Base-by-base conservation (phyloP, 2,888 invertebrate genomes). In the Furcula furcula region DNA sequence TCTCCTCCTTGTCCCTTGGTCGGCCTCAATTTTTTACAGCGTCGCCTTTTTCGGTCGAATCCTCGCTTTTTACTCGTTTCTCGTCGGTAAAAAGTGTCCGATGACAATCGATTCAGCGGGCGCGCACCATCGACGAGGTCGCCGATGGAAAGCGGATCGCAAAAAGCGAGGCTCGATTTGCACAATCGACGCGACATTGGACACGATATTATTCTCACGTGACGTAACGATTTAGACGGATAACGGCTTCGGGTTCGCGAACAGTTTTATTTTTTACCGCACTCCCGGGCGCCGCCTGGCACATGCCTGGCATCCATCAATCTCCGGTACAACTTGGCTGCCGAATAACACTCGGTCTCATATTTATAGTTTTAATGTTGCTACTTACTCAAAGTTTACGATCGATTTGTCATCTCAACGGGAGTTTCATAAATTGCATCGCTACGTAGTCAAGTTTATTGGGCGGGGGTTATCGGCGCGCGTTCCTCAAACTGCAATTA, bases 401-500 rank as follows among this genome's bases (percentile, higher is more conserved):
- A 47, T 37, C 51, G 40, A 59, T 59, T 48, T 45, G 46, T 63
- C 54, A 49, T 47, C 54, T 33, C 49, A 28, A 40, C 42, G 43
- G 50, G 42, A 32, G 34, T 34, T 28, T 31, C 19, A 22, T 16
- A 29, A 29, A 26, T 9, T 10, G 7, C 14, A 14, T 29, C 13
- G n/a, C 20, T 11, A 29, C 20, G 32, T 32, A 29, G 22, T 27
- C 23, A 11, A 34, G 10, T 13, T 34, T 21, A 21, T 28, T 21
- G n/a, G 10, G 0, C 5, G 7, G 18, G 10, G 15, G 18, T 23
- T 23, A 23, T 23, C 22, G 11, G 11, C 7, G 29, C 13, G 16
- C 34, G 13, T 29, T 34, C 23, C 9, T 34, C 23, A 29, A 22
- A 29, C 21, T 31, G 34, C 22, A 34, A 34, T 36, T 26, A 37